Evolutionary conservation across 2,797 vertebrate species (phyloP).

Genomic region (Botia kubotai): DNA sequence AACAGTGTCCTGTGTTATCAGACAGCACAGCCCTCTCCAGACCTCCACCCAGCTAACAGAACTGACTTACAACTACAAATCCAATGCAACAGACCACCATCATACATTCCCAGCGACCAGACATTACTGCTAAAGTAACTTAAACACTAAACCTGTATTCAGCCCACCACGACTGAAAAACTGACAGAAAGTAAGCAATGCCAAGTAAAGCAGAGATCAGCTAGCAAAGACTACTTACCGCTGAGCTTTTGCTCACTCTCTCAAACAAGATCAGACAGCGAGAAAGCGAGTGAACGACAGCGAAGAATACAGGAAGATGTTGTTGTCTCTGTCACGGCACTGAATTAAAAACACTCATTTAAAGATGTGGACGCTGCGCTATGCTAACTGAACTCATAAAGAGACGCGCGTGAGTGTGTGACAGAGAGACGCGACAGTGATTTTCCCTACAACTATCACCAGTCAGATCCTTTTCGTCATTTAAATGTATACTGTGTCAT

Average conservation of each 20-base stretch:
- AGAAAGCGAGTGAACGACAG: neutral
- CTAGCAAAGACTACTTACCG: slow-evolving; percentile 55
- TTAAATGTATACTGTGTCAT: slow-evolving; percentile 43
- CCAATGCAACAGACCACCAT: neutral
- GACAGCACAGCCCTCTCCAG: slow-evolving; percentile 45
- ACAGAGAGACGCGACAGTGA: slow-evolving; percentile 51
- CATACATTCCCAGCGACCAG: neutral
- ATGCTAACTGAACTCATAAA: slow-evolving; percentile 64
- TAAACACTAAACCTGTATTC: neutral
- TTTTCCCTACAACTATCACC: slow-evolving; percentile 39
- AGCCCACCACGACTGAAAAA: neutral
- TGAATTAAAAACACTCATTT: slow-evolving; percentile 36
- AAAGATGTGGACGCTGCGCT: slow-evolving; percentile 4
- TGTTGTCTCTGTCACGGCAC: slow-evolving; percentile 31
- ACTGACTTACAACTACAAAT: neutral
- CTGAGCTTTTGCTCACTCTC: slow-evolving; percentile 29
- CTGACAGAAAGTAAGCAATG: slow-evolving; percentile 27
- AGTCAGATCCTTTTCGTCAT: slow-evolving; percentile 24
- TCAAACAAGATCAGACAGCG: slow-evolving; percentile 31
- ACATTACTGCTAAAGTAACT: neutral
- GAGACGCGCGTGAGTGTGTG: slow-evolving; percentile 50
- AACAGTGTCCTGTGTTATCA: slow-evolving; percentile 20
- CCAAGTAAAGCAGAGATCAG: slow-evolving; percentile 24
- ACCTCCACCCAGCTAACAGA: slow-evolving; percentile 55
- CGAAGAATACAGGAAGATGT: neutral